A percentile compares a stretch with the other conserved stretches of the same genome.
Evolutionary conservation across 1,140 invertebrate genomes (phyloP).

Genomic region (Ganaspis sp.): DNA sequence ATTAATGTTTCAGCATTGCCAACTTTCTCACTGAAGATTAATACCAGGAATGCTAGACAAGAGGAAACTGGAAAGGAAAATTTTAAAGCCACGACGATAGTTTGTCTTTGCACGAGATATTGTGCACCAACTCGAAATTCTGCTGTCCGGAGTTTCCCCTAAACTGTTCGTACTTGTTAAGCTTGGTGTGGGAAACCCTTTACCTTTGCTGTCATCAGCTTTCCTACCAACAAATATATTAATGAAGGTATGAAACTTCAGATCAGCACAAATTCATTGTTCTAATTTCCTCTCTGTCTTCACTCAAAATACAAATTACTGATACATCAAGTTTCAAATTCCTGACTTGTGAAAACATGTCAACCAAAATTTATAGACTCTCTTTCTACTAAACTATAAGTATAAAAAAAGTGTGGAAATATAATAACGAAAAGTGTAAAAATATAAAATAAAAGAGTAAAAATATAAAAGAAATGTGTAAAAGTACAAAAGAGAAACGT

Average conservation of each 20-base stretch:
- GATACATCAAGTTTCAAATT: slow-evolving; percentile 32
- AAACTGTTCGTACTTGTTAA: background rate
- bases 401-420: too few species aligned
- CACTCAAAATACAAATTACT: slow-evolving; percentile 35
- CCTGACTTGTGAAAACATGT: too few species aligned
- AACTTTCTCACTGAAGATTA: slow-evolving; percentile 69
- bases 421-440: too few species aligned
- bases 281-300: background rate
- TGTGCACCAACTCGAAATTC: slow-evolving; percentile 29
- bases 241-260: slow-evolving; percentile 1
- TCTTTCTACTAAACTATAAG: too few species aligned
- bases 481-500: too few species aligned
- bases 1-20: slow-evolving; percentile 66
- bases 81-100: slow-evolving; percentile 60
- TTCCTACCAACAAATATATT: background rate
- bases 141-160: slow-evolving; percentile 18
- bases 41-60: slow-evolving; percentile 51
- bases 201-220: slow-evolving; percentile 1
- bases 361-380: too few species aligned
- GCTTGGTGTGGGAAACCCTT: slow-evolving; percentile 13
- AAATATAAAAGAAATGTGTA: too few species aligned
- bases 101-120: slow-evolving; percentile 48
- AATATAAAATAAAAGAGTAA: too few species aligned
- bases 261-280: background rate
- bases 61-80: slow-evolving; percentile 39